Base-by-base conservation (phyloP, 2,888 invertebrate species). In the Arge pagana region DNA sequence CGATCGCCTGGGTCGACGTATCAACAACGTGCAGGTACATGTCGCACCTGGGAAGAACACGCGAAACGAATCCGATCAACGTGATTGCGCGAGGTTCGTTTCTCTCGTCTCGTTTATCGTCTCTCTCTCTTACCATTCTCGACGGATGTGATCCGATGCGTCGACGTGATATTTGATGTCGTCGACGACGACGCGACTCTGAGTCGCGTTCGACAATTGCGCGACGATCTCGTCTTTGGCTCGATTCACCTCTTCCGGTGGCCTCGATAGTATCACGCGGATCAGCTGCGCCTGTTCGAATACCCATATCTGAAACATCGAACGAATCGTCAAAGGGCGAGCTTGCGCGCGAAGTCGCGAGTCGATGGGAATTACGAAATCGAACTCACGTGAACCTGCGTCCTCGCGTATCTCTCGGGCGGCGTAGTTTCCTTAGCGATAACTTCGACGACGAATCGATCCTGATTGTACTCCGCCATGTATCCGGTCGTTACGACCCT, bases 401-500 rank as follows among this genome's bases (percentile, higher is more conserved):
- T 82, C 42, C 82, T 83, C 1, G 90, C 88, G 62, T 87, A 87
- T 54, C 92, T 78, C 65, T 89, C 87, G 0, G 94, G 93, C 10
- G 85, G 83, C 2, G 90, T 88, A 2, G 83, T 79, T 72, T 95
- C 94, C 54, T 88, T 87, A 0, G 93, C 94, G 7, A 91, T 83
- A 36, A 94, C 83, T 66, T 92, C 90, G 45, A 94, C 80, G 52
- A 90, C 85, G 70, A 95, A 95, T 39, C 92, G 80, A 68, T 93
- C 91, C 65, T 93, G 92, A 68, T 90, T 90, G 74, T 93, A 94
- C 69, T 94, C 93, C 0, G 90, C 87, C 85, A 94, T 88, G 65
- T 89, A 88, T 23, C 87, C 84, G 0, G 91, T 88, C 0, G 93
- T 93, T 53, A 83, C 82, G 21, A 92, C 76, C 74, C 83, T 77